Evolutionary conservation across 2,797 vertebrate genomes (phyloP).

Genomic region (Fistularia tabacaria): DNA sequence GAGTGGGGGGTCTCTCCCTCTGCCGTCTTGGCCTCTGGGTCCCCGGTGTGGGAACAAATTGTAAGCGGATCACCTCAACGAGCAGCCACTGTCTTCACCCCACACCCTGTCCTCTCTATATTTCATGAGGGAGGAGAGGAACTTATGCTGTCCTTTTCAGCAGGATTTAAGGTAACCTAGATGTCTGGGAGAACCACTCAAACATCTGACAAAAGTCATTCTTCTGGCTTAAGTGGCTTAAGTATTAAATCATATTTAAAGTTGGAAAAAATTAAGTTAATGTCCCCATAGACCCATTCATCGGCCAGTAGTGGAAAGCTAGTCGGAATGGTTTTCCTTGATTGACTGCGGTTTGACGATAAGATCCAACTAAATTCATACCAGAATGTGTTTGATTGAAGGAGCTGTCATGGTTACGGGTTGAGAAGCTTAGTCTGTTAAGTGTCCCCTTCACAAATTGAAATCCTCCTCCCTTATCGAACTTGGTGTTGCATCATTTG

Average conservation of each 20-base stretch:
- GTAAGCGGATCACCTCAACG: slow-evolving; percentile 47
- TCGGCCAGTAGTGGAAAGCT: no score
- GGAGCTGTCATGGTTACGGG: slow-evolving; percentile 18
- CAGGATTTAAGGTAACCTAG: slow-evolving; percentile 1
- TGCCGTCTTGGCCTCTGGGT: slow-evolving; percentile 2
- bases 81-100: slow-evolving; percentile 38
- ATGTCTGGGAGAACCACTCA: neutral
- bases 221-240: no score
- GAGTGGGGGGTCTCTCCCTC: no score
- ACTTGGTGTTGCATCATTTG: neutral
- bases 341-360: no score
- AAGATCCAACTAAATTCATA: no score
- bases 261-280: no score
- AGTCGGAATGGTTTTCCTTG: no score
- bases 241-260: no score
- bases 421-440: slow-evolving; percentile 19
- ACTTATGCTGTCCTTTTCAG: slow-evolving; percentile 37
- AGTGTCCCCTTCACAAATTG: slow-evolving; percentile 9
- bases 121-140: slow-evolving; percentile 48
- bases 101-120: slow-evolving; percentile 35
- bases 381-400: slow-evolving; percentile 26
- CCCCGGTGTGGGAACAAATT: slow-evolving; percentile 9
- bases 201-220: no score
- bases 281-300: no score
- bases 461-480: slow-evolving; percentile 14